Base-by-base conservation (phyloP, 2,797 vertebrate genomes). In the Dendrocincla tyrannina region DNA sequence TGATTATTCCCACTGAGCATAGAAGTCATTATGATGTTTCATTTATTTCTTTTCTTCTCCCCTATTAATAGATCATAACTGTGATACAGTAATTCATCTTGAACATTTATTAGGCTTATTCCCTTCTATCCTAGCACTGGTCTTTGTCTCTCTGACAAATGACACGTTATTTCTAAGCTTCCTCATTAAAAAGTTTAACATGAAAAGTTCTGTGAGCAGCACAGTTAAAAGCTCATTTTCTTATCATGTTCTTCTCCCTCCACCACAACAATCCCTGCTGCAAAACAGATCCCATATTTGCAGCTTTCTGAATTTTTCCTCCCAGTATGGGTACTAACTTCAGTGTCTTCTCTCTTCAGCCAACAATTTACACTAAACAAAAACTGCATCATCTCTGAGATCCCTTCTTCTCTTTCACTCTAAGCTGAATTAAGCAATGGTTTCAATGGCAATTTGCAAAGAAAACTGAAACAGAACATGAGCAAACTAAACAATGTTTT, bases 61-160 rank as follows among this genome's bases (percentile, higher is more conserved):
- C 24, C 56, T 95, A 93, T 84, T 95, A 90, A 95, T 55, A 95
- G 79, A 93, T 69, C 69, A 55, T 19, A 19, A 58, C 68, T 62
- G 35, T 55, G 66, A 95, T 84, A 88, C 11, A 84, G 3, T 75
- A 84, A 91, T 75, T 81, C 46, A 93, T 84, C 68, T 41, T 64
- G 68, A 92, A 82, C 63, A 50, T 55, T 89, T 83, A 83, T 74
- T 81, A 92, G 46, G 69, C 67, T 63, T 85, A 91, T 79, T 93
- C 39, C 59, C 32, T 88, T 95, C 78, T 76, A 81, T 17, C 39
- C 50, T 42, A 80, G 39, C 85, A 82, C 7, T 66, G 73, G 58
- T 75, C 85, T 93, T 96, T 86, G 89, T 85, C 91, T 84, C 42
- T 50, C 70, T 95, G 80, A 95, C 88, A 93, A 89, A 90, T 19